phyloP scores from a whole-genome alignment of 2,797 vertebrate genomes.

The Hemitrygon akajei region DNA sequence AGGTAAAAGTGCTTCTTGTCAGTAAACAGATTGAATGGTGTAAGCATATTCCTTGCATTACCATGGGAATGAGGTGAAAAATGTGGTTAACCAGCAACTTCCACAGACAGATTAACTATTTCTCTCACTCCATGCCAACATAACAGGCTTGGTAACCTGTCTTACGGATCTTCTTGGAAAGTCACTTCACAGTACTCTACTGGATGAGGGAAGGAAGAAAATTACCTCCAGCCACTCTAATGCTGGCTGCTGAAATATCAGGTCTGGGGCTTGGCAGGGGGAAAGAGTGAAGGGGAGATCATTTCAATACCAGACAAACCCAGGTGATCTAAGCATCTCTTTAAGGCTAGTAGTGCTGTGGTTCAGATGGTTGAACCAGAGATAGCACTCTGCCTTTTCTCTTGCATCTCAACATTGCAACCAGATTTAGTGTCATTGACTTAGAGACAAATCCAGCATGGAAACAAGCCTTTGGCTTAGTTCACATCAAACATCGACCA shows the following conservation, averaged over 20 bases:
- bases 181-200: background rate
- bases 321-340: background rate
- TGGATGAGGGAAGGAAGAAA: background rate
- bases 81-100: background rate
- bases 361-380: background rate
- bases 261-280: background rate
- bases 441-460: too few relatives aligned
- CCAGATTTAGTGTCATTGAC: too few relatives aligned
- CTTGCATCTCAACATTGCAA: background rate
- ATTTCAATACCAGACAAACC: background rate
- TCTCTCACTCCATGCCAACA: background rate
- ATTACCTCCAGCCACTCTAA: too few relatives aligned
- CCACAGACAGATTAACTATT: background rate
- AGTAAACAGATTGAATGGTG: background rate
- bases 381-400: background rate
- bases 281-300: background rate
- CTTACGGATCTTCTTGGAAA: background rate
- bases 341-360: background rate
- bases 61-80: background rate
- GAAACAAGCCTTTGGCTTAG: too few relatives aligned
- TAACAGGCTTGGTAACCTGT: too few relatives aligned
- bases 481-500: background rate
- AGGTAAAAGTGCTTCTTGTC: conserved; percentile 57
- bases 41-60: background rate
- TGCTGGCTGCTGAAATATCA: background rate